A percentile compares a stretch with the other conserved stretches of the same genome.
Conservation (phyloP, 2,888 invertebrate genomes). For the Amphipoea lucens region DNA sequence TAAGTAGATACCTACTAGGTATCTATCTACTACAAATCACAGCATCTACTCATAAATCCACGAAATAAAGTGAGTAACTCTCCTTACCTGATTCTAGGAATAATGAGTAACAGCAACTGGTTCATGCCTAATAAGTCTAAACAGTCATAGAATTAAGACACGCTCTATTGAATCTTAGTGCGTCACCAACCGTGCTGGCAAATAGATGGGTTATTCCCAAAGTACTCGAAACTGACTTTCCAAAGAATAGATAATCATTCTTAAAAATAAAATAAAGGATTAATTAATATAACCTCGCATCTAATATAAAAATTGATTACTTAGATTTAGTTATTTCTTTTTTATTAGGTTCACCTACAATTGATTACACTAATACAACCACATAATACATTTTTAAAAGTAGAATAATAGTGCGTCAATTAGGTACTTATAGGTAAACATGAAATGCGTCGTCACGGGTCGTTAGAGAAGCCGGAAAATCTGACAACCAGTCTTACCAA, state of each 20-base stretch:
- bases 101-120: constrained; percentile 36
- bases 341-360: no score
- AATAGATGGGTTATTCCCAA: background rate
- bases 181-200: constrained; percentile 9
- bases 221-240: no score
- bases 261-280: background rate
- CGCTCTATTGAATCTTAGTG: constrained; percentile 18
- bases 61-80: constrained; percentile 48
- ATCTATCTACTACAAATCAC: no score
- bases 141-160: constrained; percentile 8
- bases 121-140: background rate
- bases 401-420: no score
- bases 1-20: no score
- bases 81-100: constrained; percentile 36
- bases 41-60: background rate
- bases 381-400: no score
- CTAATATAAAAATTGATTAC: background rate
- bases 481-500: no score
- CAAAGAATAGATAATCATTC: background rate
- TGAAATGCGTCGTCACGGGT: no score
- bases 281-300: background rate
- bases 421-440: no score
- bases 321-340: background rate
- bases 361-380: no score
- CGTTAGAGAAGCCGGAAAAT: no score